phyloP scores from a whole-genome alignment of 1,140 invertebrate genomes.

The Sitodiplosis mosellana region DNA sequence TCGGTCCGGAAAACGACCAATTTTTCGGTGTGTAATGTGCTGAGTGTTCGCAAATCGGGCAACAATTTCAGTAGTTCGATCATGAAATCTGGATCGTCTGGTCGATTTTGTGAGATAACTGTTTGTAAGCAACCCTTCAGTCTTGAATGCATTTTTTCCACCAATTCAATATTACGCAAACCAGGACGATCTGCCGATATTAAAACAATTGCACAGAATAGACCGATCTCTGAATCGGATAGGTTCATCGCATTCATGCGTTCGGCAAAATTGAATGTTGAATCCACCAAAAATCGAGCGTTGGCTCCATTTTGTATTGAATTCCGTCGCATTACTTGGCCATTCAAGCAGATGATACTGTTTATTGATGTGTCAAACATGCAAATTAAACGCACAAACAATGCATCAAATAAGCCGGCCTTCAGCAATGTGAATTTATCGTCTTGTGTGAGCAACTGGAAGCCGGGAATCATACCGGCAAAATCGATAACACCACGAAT shows the following conservation, averaged over 20 bases:
- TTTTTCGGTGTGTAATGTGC: constrained; percentile 92
- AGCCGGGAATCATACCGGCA: constrained; percentile 92
- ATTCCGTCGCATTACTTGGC: constrained; percentile 75
- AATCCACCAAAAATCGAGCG: constrained; percentile 85
- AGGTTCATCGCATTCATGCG: constrained; percentile 77
- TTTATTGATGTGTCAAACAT: constrained; percentile 83
- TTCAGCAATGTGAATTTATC: constrained; percentile 94
- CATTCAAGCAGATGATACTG: constrained; percentile 83
- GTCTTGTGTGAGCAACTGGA: constrained; percentile 81
- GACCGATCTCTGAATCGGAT: constrained; percentile 78
- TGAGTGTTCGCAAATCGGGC: constrained; percentile 83
- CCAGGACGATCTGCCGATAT: constrained; percentile 87
- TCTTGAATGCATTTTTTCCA: constrained; percentile 81
- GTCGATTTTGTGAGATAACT: constrained; percentile 74
- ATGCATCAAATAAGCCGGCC: constrained; percentile 84
- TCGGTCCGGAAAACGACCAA: constrained; percentile 80
- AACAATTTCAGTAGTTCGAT: constrained; percentile 83
- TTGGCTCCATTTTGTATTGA: constrained; percentile 78
- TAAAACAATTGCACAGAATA: constrained; percentile 89
- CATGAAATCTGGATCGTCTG: constrained; percentile 56
- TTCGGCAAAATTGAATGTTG: constrained; percentile 94
- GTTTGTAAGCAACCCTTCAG: constrained; percentile 69
- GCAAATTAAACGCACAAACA: constrained; percentile 80
- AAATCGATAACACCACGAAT: constrained; percentile 95
- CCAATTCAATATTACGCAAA: constrained; percentile 74